Conservation (phyloP, 2,113 vertebrate species). For the Crotalus horridus region DNA sequence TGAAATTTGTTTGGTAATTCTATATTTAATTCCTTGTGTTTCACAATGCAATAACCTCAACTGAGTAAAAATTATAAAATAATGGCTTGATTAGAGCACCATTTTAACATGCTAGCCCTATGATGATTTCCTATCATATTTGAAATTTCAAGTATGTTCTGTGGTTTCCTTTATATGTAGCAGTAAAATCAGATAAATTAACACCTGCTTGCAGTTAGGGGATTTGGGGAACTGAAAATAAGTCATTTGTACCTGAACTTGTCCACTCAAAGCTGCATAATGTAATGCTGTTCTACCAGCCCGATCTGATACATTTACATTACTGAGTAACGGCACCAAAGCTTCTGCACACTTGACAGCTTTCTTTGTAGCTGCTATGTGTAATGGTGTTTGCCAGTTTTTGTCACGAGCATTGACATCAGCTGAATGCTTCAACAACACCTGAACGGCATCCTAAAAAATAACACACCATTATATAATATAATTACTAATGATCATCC, state of each 20-base stretch:
- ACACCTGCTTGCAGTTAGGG: neutral
- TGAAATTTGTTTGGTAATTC: neutral
- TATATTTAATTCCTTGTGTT: neutral
- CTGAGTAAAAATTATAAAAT: neutral
- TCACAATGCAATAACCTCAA: neutral
- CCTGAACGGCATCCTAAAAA: conserved; percentile 91
- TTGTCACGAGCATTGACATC: conserved; percentile 98
- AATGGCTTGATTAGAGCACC: neutral
- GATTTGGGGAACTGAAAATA: conserved; percentile 20
- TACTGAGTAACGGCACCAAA: conserved; percentile 92
- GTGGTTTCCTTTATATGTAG: neutral
- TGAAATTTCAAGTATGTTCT: neutral
- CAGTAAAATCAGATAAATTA: neutral
- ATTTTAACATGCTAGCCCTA: neutral
- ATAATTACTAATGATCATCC: neutral
- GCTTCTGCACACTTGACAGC: conserved; percentile 96
- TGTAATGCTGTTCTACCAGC: conserved; percentile 94
- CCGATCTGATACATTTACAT: conserved; percentile 94
- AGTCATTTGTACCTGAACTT: conserved; percentile 81
- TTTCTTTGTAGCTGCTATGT: conserved; percentile 95
- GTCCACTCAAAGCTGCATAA: conserved; percentile 96
- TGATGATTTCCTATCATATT: neutral
- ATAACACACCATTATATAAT: neutral
- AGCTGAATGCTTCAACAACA: conserved; percentile 95
- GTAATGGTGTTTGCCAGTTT: conserved; percentile 98